Conservation (phyloP, 2,113 vertebrate species). For the Chascanopsetta lugubris region DNA sequence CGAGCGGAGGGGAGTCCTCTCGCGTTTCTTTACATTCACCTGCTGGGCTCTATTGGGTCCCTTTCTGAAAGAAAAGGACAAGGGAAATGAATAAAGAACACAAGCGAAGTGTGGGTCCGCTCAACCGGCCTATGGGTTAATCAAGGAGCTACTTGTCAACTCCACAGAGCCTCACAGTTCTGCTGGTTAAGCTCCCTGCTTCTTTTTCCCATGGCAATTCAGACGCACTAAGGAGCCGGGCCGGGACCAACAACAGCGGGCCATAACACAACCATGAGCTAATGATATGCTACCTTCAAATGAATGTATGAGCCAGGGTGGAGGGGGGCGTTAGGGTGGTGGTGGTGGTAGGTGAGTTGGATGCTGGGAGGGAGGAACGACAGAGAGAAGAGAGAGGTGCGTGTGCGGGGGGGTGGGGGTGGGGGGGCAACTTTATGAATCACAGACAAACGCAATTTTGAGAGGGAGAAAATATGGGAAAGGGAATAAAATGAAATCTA, state of each 20-base stretch:
- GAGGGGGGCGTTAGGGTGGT: not conserved
- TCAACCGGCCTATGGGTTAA: constrained; percentile 87
- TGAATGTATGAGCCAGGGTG: constrained; percentile 37
- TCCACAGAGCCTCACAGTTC: constrained; percentile 87
- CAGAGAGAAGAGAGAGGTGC: too few species aligned
- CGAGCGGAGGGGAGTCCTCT: constrained; percentile 82
- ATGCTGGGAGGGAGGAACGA: not conserved
- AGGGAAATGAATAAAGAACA: constrained; percentile 90
- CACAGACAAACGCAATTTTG: constrained; percentile 30
- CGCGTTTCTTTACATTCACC: constrained; percentile 98
- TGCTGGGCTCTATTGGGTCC: constrained; percentile 96
- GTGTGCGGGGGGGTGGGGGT: not conserved
- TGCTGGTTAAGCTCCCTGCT: constrained; percentile 82
- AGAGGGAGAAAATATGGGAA: constrained; percentile 11
- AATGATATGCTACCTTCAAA: constrained; percentile 79
- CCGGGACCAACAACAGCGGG: constrained; percentile 76
- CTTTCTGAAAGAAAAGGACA: constrained; percentile 90
- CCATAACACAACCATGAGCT: constrained; percentile 86
- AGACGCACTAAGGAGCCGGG: constrained; percentile 85
- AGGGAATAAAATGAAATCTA: constrained; percentile 32
- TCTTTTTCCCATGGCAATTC: constrained; percentile 82
- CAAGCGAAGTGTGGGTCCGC: constrained; percentile 84
- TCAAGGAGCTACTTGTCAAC: constrained; percentile 92
- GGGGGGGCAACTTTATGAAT: constrained; percentile 30
- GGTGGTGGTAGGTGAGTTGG: not conserved